Base-by-base conservation (phyloP, 2,113 vertebrate species). In the Tricholaema leucomelas region DNA sequence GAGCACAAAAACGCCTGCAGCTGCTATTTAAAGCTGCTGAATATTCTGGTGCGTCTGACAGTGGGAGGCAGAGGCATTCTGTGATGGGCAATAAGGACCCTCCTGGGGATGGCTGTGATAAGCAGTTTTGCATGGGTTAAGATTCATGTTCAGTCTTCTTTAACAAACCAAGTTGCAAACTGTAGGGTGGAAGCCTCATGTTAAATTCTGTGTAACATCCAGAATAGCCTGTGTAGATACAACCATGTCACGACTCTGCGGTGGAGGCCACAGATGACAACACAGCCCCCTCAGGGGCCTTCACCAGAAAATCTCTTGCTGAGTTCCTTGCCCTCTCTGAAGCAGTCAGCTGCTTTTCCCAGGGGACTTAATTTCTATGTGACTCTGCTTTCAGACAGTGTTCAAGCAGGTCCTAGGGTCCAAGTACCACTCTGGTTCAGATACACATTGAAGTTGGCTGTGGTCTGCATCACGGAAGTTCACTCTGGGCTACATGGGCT, bases 1-100 rank as follows among this genome's bases (percentile, higher is more conserved):
- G 50, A 81, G 31, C 46, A 65, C 71, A 79, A 50, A 80, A 91
- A 36, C 0, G 35, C 52, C 84, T 85, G 81, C 67, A 70, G 85
- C 42, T 4, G 16, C 92, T 96, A 95, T 92, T 89, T 92, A 88
- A 93, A 92, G 87, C 59, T 55, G n/a, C 64, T 86, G 15, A 30
- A 2, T 85, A 63, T 84, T 82, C 56, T n/a, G 13, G 20, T 58
- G 28, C 66, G 78, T 85, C 86, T 85, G 74, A 70, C 3, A 31
- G 67, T 3, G 3, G 31, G 44, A 74, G 44, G 81, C 88, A 78
- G 30, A 75, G 36, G 27, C 36, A 27, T 7, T 73, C 59, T 6
- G 7, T 6, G 63, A 50, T 3, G 25, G 66, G 76, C 40, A 52
- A 2, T 0, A 10, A 90, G 24, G 36, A 79, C 27, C n/a, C 9